Evolutionary conservation across 2,113 vertebrate genomes (phyloP).

Genomic region (Syngnathus typhle): DNA sequence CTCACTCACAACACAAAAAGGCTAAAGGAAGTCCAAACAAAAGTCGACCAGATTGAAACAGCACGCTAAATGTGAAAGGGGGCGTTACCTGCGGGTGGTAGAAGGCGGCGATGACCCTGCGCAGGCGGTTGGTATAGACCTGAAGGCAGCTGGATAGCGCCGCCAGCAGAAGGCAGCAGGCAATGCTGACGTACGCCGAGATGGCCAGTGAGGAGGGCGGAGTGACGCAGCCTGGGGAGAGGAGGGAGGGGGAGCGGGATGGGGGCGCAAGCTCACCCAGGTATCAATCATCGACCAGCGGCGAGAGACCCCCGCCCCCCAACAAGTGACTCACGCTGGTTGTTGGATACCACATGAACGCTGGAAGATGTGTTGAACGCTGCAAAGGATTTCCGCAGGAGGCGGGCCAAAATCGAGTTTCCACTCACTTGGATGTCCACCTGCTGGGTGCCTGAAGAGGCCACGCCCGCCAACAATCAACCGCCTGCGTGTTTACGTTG

Average conservation of each 20-base stretch:
- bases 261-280: not conserved
- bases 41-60: too few species aligned
- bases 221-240: conserved; percentile 46
- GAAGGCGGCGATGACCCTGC: conserved; percentile 74
- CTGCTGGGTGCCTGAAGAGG: conserved; percentile 73
- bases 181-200: conserved; percentile 52
- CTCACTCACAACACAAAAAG: too few species aligned
- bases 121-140: conserved; percentile 77
- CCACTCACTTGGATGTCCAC: conserved; percentile 76
- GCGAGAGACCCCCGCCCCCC: conserved; percentile 17
- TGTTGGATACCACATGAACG: conserved; percentile 60
- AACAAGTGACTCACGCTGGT: conserved; percentile 59
- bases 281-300: not conserved
- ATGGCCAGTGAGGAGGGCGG: conserved; percentile 42
- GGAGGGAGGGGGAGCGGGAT: too few species aligned
- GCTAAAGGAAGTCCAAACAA: too few species aligned
- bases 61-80: not conserved
- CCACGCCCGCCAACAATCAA: not conserved
- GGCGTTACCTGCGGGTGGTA: conserved; percentile 78
- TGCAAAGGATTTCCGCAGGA: conserved; percentile 74
- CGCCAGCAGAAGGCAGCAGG: conserved; percentile 49
- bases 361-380: conserved; percentile 76
- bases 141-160: conserved; percentile 71
- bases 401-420: conserved; percentile 75
- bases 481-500: too few species aligned